phyloP scores from a whole-genome alignment of 1,140 invertebrate genomes.

The Oreohelix idahoensis region DNA sequence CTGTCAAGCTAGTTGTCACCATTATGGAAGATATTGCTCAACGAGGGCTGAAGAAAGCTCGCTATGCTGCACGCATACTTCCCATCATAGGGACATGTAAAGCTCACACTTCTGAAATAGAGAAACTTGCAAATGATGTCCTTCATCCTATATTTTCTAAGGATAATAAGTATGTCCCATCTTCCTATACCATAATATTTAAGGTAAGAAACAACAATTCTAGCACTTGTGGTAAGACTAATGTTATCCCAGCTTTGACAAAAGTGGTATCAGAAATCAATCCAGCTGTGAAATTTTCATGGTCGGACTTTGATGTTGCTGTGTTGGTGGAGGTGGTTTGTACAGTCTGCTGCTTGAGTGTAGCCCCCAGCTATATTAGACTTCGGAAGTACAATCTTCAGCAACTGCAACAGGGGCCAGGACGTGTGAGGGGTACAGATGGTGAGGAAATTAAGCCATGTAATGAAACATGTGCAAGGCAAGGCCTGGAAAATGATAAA shows the following conservation, averaged over 20 bases:
- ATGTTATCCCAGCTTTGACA: slow-evolving; percentile 65
- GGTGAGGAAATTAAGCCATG: neutral
- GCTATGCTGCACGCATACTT: slow-evolving; percentile 83
- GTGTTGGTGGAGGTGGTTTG: slow-evolving; percentile 69
- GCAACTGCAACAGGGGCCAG: slow-evolving; percentile 26
- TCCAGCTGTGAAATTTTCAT: slow-evolving; percentile 56
- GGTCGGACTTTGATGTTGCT: slow-evolving; percentile 64
- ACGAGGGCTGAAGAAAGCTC: slow-evolving; percentile 88
- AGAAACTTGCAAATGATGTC: slow-evolving; percentile 78
- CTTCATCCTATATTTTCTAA: slow-evolving; percentile 83
- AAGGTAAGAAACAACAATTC: slow-evolving; percentile 85
- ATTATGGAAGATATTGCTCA: slow-evolving; percentile 83
- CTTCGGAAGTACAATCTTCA: slow-evolving; percentile 72
- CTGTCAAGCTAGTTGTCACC: slow-evolving; percentile 79
- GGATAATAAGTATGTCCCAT: slow-evolving; percentile 75
- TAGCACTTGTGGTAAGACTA: slow-evolving; percentile 77
- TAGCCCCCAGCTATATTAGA: slow-evolving; percentile 66
- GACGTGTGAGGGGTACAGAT: neutral
- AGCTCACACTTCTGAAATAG: slow-evolving; percentile 83
- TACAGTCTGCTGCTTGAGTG: slow-evolving; percentile 69
- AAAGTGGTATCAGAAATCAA: slow-evolving; percentile 56
- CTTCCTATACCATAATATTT: slow-evolving; percentile 84
- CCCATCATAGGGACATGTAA: slow-evolving; percentile 87
- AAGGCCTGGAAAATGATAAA: neutral
- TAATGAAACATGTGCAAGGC: neutral